Conservation (phyloP, 1,140 invertebrate genomes). For the Fopius arisanus region DNA sequence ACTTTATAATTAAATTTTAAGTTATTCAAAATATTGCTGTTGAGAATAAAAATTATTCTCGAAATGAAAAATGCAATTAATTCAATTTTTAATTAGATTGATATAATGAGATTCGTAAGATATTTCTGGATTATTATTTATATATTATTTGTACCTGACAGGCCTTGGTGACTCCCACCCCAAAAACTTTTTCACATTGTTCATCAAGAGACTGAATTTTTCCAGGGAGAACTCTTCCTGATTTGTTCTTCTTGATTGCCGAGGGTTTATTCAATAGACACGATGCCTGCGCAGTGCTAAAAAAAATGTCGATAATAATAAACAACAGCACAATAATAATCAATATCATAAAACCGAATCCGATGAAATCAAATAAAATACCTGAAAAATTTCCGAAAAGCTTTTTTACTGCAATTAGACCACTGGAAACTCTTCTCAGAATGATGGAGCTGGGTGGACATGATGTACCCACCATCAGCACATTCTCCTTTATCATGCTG, state of each 20-base stretch:
- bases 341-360: too few species aligned
- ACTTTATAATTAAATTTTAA: too few species aligned
- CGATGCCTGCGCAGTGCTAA: constrained; percentile 65
- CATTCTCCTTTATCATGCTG: constrained; percentile 41
- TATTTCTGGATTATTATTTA: background rate
- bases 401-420: background rate
- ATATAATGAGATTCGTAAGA: too few species aligned
- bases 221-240: constrained; percentile 83
- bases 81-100: too few species aligned
- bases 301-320: constrained; percentile 7
- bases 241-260: constrained; percentile 80
- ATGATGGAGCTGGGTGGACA: constrained; percentile 29
- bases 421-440: background rate
- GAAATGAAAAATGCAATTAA: too few species aligned
- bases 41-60: too few species aligned
- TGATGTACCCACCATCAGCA: constrained; percentile 40
- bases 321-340: too few species aligned
- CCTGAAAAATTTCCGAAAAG: constrained; percentile 32
- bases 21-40: too few species aligned
- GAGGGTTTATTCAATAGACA: constrained; percentile 89
- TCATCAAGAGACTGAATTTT: constrained; percentile 85
- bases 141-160: background rate
- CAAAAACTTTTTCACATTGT: constrained; percentile 86
- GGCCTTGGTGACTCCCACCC: constrained; percentile 82
- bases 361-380: too few species aligned